Base-by-base conservation (phyloP, 2,113 vertebrate species). In the Megalops atlanticus region DNA sequence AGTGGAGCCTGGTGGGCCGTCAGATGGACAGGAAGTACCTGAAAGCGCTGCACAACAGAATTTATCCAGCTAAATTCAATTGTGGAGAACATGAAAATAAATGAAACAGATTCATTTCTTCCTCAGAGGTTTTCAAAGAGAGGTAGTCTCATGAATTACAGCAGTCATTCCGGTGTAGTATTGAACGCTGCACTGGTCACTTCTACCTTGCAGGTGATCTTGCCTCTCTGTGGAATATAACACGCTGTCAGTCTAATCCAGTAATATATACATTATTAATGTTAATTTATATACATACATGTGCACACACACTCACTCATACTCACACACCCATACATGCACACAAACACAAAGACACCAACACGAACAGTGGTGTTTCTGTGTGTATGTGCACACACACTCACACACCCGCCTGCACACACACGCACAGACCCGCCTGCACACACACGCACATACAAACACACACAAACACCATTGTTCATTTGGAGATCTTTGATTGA, bases 381-480 rank as follows among this genome's bases (percentile, higher is more conserved):
- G n/a, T n/a, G n/a, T n/a, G n/a, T n/a, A n/a, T 38, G 40, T n/a
- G 31, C n/a, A 70, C 4, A 24, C 41, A 52, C 47, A 40, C 43
- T 8, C 77, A 43, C n/a, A 18, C 40, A 38, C 40, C n/a, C n/a
- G n/a, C n/a, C n/a, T n/a, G n/a, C 76, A 77, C 52, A 68, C 35
- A 68, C 38, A 64, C 49, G 40, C 49, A 64, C 52, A 78, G 35
- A 78, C 76, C 54, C 47, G 38, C 54, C 41, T n/a, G 31, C n/a
- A 70, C 4, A 24, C 41, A 52, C 47, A 40, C 43, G 18, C 77
- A 43, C n/a, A 18, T 74, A 38, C 40, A 7, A 40, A 31, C 31
- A 54, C n/a, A n/a, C n/a, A n/a, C n/a, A 69, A 74, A 74, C 77
- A 79, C 38, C 75, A 77, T 86, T 82, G 80, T 80, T 75, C 54